A percentile compares a stretch with the other conserved stretches of the same genome.
Evolutionary conservation across 2,797 vertebrate species (phyloP).

Genomic region (Vespertilio murinus): DNA sequence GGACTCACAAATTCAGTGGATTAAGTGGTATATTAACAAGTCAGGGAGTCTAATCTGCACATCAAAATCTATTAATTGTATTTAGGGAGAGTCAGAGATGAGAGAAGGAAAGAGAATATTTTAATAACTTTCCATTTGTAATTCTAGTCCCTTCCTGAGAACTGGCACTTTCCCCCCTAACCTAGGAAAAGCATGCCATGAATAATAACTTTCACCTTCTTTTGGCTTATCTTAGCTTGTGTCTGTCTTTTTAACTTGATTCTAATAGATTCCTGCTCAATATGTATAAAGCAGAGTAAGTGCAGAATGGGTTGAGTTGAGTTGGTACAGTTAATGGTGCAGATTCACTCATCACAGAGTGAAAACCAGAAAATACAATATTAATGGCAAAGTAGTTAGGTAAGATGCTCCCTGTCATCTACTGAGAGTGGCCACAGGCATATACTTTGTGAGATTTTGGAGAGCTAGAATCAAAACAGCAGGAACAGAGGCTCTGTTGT

Average conservation of each 20-base stretch:
- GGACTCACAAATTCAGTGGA: background rate
- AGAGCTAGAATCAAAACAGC: background rate
- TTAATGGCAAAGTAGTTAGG: background rate
- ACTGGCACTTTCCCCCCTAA: background rate
- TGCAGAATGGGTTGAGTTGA: background rate
- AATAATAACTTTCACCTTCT: background rate
- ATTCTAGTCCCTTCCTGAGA: background rate
- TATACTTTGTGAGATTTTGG: background rate
- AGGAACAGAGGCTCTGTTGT: background rate
- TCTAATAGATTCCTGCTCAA: background rate
- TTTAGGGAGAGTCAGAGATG: background rate
- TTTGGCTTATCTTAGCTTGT: background rate
- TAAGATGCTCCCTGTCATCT: background rate
- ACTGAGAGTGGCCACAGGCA: background rate
- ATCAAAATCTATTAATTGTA: background rate
- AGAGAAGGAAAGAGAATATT: slow-evolving; percentile 2
- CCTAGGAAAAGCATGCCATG: background rate
- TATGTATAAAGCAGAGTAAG: slow-evolving; percentile 4
- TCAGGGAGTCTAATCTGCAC: background rate
- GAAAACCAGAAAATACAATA: background rate
- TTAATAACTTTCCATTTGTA: slow-evolving; percentile 6
- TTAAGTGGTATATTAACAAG: slow-evolving; percentile 3
- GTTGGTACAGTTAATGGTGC: background rate
- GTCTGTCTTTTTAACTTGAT: background rate
- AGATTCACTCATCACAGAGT: background rate